Conservation (phyloP, 2,888 invertebrate species). For the Bembecia ichneumoniformis region DNA sequence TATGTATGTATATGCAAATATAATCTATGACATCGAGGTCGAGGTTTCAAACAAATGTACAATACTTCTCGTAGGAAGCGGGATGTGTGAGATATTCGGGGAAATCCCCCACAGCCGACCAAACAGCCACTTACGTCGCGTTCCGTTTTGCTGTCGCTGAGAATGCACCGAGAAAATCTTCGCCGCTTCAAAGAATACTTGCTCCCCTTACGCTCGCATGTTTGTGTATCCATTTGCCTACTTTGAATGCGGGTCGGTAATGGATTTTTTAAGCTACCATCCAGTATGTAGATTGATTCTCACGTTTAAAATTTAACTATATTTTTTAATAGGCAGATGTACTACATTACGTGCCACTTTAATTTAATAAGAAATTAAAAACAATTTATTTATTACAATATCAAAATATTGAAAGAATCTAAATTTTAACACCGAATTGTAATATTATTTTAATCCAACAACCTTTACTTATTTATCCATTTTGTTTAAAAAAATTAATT, state of each 20-base stretch:
- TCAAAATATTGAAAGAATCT: too few species aligned
- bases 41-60: background rate
- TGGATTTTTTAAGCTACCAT: slow-evolving; percentile 29
- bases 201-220: slow-evolving; percentile 30
- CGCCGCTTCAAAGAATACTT: slow-evolving; percentile 20
- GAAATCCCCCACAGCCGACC: slow-evolving; percentile 23
- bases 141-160: slow-evolving; percentile 36
- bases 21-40: background rate
- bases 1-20: too few species aligned
- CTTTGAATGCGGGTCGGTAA: slow-evolving; percentile 34
- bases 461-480: too few species aligned
- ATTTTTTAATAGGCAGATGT: too few species aligned
- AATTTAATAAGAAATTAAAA: too few species aligned
- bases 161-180: slow-evolving; percentile 43
- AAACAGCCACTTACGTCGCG: slow-evolving; percentile 43
- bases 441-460: too few species aligned
- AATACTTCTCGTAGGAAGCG: background rate
- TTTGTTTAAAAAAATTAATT: too few species aligned
- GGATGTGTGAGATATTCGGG: slow-evolving; percentile 33
- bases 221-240: slow-evolving; percentile 54
- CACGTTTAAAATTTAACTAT: background rate
- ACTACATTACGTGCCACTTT: too few species aligned
- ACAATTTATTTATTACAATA: too few species aligned
- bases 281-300: background rate
- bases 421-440: too few species aligned